Base-by-base conservation (phyloP, 2,888 invertebrate species). In the Rosalia funebris region DNA sequence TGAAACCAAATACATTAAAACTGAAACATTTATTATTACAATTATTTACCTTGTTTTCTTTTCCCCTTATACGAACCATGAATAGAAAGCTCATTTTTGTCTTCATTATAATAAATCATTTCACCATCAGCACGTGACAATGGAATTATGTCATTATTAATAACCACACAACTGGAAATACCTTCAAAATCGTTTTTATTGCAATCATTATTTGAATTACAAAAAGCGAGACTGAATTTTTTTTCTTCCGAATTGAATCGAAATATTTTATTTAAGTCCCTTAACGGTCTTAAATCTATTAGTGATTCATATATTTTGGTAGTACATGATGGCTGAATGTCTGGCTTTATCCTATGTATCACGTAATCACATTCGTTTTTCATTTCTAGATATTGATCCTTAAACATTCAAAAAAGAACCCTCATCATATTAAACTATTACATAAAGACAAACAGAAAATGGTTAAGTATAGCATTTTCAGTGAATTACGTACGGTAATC, bases 21-120 rank as follows among this genome's bases (percentile, higher is more conserved):
- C n/a, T n/a, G n/a, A n/a, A n/a, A n/a, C n/a, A n/a, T n/a, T n/a
- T n/a, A n/a, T n/a, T n/a, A n/a, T n/a, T n/a, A n/a, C n/a, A n/a
- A n/a, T n/a, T n/a, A n/a, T n/a, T 53, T 46, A 64, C 66, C 46
- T 60, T 60, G 62, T 12, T 17, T 20, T 34, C 14, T 48, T 37
- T 37, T 1, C 0, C 44, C 48, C 36, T n/a, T 37, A 17, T 50
- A 31, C 12, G 52, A 58, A 7, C 52, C 32, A 20, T 34, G 53
- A 11, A 53, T 16, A n/a, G 31, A 16, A 9, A 37, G 15, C 39
- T 56, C 57, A 52, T 63, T 61, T 14, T 57, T 44, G 1, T 52
- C 11, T 17, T 36, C 48, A 45, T 46, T 37, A 57, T 60, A 66
- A 31, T 15, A n/a, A 4, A 60, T 17, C 12, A 16, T 32, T 19